phyloP scores from a whole-genome alignment of 1,140 invertebrate species.

The Saccostrea cuccullata region DNA sequence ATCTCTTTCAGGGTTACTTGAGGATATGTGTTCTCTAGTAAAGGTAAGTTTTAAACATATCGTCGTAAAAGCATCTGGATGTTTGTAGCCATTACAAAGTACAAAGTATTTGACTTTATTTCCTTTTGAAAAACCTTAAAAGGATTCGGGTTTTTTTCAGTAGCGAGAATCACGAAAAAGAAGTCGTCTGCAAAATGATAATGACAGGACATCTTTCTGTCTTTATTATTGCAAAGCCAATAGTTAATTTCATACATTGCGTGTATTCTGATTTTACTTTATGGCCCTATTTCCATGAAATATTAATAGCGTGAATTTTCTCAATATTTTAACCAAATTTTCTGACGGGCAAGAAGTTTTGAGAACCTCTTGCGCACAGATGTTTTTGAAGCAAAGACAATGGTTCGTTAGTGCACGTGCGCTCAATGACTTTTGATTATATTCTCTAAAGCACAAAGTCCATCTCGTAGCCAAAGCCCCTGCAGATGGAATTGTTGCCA shows the following conservation, averaged over 20 bases:
- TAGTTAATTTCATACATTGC: not conserved
- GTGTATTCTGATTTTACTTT: conserved; percentile 13
- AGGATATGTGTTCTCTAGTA: not conserved
- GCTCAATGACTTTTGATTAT: conserved; percentile 34
- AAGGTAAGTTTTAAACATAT: not conserved
- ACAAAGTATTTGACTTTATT: not conserved
- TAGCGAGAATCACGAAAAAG: no score
- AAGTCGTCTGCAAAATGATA: not conserved
- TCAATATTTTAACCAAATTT: not conserved
- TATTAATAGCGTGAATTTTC: not conserved
- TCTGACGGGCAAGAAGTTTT: not conserved
- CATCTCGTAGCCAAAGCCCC: not conserved
- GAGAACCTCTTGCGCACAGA: not conserved
- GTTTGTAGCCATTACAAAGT: not conserved
- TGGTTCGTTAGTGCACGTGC: conserved; percentile 30
- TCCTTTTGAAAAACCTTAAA: not conserved
- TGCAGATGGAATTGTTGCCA: conserved; percentile 26
- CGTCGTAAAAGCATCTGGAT: not conserved
- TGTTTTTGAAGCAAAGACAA: conserved; percentile 33
- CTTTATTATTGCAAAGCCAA: not conserved
- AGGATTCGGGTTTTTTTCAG: not conserved
- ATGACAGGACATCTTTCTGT: not conserved
- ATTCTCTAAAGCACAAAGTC: conserved; percentile 33
- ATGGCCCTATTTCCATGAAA: not conserved
- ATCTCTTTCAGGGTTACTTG: not conserved